Evolutionary conservation across 2,888 invertebrate genomes (phyloP).

Genomic region (Drosophila fulvimacula): DNA sequence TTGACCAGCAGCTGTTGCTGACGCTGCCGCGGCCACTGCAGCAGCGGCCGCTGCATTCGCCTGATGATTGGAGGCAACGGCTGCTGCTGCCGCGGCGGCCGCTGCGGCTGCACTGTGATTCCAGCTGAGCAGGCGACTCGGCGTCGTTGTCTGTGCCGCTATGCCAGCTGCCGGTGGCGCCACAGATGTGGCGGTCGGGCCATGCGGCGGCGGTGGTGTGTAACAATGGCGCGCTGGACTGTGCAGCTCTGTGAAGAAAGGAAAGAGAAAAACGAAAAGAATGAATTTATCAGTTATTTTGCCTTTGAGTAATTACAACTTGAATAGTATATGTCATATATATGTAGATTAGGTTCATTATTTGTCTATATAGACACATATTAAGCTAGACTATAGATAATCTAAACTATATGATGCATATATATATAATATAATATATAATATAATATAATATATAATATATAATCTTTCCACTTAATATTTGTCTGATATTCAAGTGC

Average conservation of each 20-base stretch:
- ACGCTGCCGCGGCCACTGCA: constrained; percentile 19
- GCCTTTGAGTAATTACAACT: no score
- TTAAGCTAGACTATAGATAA: no score
- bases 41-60: constrained; percentile 44
- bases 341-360: no score
- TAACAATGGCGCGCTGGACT: constrained; percentile 82
- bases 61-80: constrained; percentile 68
- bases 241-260: constrained; percentile 75
- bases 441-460: no score
- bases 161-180: constrained; percentile 27
- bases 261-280: neutral
- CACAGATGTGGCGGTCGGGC: constrained; percentile 46
- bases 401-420: no score
- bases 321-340: no score
- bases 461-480: neutral
- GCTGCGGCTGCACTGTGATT: constrained; percentile 81
- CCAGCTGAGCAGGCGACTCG: constrained; percentile 83
- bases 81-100: constrained; percentile 70
- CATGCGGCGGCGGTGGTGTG: constrained; percentile 71
- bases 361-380: no score
- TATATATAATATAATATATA: no score
- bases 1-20: constrained; percentile 24
- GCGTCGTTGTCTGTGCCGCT: constrained; percentile 23
- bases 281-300: no score
- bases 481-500: neutral